These are phyloP conservation scores for Andrena praecox DNA, from an alignment of 2,888 invertebrate genomes.

Conservation along the genomic window DNA sequence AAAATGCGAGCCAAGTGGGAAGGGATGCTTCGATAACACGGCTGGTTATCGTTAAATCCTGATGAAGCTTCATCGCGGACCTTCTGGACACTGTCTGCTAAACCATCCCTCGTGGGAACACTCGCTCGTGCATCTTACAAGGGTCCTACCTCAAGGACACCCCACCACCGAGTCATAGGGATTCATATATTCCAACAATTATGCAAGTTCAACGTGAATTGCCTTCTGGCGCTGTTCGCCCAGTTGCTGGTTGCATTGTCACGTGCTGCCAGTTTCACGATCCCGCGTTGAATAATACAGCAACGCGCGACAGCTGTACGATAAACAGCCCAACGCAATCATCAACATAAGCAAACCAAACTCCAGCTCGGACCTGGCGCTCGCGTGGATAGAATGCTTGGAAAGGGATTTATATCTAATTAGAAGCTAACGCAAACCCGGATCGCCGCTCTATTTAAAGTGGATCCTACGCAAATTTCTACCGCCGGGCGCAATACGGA, in stretches of 20 bases:
- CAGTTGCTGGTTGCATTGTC: conserved; percentile 8
- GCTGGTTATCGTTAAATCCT: conserved; percentile 26
- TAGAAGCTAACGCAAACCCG: neutral
- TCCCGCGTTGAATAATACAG: conserved; percentile 25
- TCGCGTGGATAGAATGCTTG: neutral
- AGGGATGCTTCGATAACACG: neutral
- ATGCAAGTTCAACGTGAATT: conserved; percentile 12
- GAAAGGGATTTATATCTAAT: neutral
- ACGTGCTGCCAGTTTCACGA: conserved; percentile 27
- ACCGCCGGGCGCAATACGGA: too few species aligned
- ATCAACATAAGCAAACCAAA: neutral
- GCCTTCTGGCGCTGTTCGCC: neutral
- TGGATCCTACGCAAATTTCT: neutral
- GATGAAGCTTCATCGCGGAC: neutral
- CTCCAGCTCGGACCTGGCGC: neutral
- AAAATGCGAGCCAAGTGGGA: conserved; percentile 24
- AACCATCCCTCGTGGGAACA: neutral
- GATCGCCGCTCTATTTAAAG: neutral
- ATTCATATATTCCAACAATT: conserved; percentile 17
- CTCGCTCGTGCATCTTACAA: neutral
- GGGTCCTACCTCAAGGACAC: neutral
- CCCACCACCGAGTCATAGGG: neutral
- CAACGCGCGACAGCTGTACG: conserved; percentile 11
- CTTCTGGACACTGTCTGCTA: neutral
- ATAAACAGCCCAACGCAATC: conserved; percentile 9